These are phyloP conservation scores for Oithona nana DNA, from an alignment of 2,888 invertebrate species.

Conservation along the genomic window DNA sequence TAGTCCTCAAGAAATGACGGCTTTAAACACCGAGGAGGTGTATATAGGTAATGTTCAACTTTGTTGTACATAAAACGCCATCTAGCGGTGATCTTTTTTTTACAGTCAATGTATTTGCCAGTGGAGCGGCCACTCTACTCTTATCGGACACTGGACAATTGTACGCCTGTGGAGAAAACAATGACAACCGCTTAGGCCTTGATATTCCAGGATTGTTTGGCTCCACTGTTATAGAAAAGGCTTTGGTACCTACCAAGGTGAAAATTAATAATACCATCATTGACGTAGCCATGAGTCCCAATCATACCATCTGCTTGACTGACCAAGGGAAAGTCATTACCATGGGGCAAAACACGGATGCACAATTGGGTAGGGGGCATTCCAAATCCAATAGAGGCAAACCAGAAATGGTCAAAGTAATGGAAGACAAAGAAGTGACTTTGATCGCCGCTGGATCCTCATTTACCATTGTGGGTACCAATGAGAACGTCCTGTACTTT, in stretches of 20 bases:
- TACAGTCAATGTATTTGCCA: too few species aligned
- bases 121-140: constrained; percentile 40
- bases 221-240: constrained; percentile 27
- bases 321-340: constrained; percentile 43
- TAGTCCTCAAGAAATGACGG: constrained; percentile 25
- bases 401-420: constrained; percentile 30
- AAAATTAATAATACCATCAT: constrained; percentile 37
- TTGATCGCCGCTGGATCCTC: constrained; percentile 41
- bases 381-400: constrained; percentile 25
- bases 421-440: constrained; percentile 28
- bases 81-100: too few species aligned
- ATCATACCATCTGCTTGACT: constrained; percentile 42
- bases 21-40: constrained; percentile 30
- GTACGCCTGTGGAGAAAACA: constrained; percentile 37
- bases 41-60: constrained; percentile 32
- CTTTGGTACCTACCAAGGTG: constrained; percentile 30
- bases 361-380: constrained; percentile 39
- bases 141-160: constrained; percentile 40
- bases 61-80: too few species aligned
- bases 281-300: constrained; percentile 38
- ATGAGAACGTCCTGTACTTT: constrained; percentile 44
- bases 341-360: constrained; percentile 43
- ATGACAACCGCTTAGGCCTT: constrained; percentile 3
- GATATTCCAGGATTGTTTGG: constrained; percentile 22
- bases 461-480: constrained; percentile 43